These are phyloP conservation scores for Heliconius erato DNA, from an alignment of 2,888 invertebrate genomes.

Conservation along the genomic window DNA sequence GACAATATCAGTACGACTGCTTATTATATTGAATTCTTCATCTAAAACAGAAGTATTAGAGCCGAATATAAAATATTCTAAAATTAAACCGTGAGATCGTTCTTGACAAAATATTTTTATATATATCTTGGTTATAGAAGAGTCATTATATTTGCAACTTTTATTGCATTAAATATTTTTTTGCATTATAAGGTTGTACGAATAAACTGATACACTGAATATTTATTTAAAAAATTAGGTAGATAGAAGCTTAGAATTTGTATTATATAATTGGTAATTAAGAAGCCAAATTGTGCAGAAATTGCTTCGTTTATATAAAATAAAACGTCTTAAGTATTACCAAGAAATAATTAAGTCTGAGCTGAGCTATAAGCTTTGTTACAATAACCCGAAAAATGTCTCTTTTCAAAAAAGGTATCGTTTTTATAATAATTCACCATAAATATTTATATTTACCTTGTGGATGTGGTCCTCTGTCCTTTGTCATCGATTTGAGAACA, in stretches of 20 bases:
- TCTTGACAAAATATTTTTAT: no score
- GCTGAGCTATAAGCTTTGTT: neutral
- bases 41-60: no score
- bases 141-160: neutral
- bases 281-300: no score
- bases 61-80: no score
- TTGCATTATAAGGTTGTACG: neutral
- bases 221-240: no score
- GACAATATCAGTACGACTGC: no score
- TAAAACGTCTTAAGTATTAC: neutral
- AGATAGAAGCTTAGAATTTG: no score
- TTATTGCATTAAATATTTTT: neutral
- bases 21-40: no score
- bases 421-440: neutral
- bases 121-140: no score
- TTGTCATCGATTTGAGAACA: conserved; percentile 88
- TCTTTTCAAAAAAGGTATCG: neutral
- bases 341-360: neutral
- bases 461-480: conserved; percentile 86
- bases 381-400: neutral
- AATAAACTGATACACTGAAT: no score
- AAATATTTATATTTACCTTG: conserved; percentile 73
- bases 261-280: no score
- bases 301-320: neutral
- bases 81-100: no score